These are phyloP conservation scores for Pangasianodon hypophthalmus DNA, from an alignment of 2,113 vertebrate species.

Conservation along the genomic window DNA sequence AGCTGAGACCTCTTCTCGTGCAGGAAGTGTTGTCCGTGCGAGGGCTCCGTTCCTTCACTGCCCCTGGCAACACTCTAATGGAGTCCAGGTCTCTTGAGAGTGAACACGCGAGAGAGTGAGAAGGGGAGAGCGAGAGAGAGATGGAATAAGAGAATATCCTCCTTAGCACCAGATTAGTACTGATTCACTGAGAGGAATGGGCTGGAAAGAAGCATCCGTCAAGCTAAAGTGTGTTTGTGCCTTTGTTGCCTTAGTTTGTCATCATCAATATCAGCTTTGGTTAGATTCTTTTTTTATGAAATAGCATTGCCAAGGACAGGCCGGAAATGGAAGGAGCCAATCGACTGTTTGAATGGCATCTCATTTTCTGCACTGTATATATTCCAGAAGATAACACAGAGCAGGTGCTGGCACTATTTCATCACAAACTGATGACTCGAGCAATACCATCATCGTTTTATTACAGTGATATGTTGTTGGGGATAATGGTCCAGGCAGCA, in stretches of 20 bases:
- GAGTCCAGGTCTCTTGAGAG: constrained; percentile 67
- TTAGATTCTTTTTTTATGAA: constrained; percentile 71
- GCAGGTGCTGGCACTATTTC: constrained; percentile 5
- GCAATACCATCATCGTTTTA: constrained; percentile 7
- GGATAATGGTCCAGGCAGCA: constrained; percentile 7
- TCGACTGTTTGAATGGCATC: constrained; percentile 25
- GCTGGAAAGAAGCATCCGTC: constrained; percentile 32
- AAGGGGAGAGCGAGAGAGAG: constrained; percentile 12
- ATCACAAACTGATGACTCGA: not conserved
- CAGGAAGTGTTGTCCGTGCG: constrained; percentile 59
- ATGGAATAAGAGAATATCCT: constrained; percentile 32
- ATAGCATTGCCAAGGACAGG: constrained; percentile 55
- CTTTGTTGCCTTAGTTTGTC: constrained; percentile 55
- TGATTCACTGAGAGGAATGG: constrained; percentile 40
- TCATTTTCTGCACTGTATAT: constrained; percentile 18
- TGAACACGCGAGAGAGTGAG: not conserved
- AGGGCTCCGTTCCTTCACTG: constrained; percentile 44
- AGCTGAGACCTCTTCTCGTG: constrained; percentile 35
- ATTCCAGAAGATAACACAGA: constrained; percentile 14
- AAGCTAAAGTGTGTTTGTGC: constrained; percentile 37
- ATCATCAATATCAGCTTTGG: constrained; percentile 51
- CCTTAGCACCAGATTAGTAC: constrained; percentile 40
- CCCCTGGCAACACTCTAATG: constrained; percentile 67
- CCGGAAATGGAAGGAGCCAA: constrained; percentile 29
- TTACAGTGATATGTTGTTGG: not conserved